phyloP scores from a whole-genome alignment of 2,888 invertebrate species.

The Drosophila quasianomalipes region DNA sequence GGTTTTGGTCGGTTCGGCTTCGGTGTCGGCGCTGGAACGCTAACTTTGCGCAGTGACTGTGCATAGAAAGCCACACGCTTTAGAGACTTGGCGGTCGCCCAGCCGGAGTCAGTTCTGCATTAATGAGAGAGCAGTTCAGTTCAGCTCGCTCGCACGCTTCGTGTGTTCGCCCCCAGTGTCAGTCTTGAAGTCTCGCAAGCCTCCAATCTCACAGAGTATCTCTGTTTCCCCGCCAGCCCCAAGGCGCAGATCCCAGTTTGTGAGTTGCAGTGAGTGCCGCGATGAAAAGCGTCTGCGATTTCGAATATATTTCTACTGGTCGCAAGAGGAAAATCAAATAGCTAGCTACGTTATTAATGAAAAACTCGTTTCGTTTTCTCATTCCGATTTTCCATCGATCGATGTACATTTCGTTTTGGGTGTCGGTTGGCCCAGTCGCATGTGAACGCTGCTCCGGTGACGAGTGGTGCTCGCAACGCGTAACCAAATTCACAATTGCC shows the following conservation, averaged over 20 bases:
- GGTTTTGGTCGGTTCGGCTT: conserved; percentile 12
- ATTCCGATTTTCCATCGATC: conserved; percentile 61
- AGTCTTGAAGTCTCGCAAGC: conserved; percentile 14
- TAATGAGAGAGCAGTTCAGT: conserved; percentile 84
- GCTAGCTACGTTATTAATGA: conserved; percentile 52
- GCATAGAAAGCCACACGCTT: conserved; percentile 75
- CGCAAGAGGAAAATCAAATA: conserved; percentile 63
- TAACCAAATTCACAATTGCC: conserved; percentile 30
- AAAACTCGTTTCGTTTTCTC: conserved; percentile 67
- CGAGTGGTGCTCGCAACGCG: conserved; percentile 48
- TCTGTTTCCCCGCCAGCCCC: neutral
- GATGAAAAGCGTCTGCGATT: conserved; percentile 23
- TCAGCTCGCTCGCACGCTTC: conserved; percentile 70
- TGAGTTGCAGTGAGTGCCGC: conserved; percentile 39
- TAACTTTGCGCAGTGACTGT: conserved; percentile 70
- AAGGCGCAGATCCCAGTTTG: neutral
- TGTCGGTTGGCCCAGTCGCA: conserved; percentile 63
- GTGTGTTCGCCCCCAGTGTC: conserved; percentile 71
- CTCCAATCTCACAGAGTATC: conserved; percentile 5
- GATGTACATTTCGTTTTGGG: conserved; percentile 32
- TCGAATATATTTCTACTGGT: conserved; percentile 18
- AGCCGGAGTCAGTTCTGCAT: conserved; percentile 83
- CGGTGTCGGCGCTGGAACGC: conserved; percentile 43
- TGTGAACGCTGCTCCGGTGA: conserved; percentile 55
- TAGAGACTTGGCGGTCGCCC: conserved; percentile 58